These are phyloP conservation scores for Chirona hameri DNA, from an alignment of 2,888 invertebrate species.

Conservation along the genomic window DNA sequence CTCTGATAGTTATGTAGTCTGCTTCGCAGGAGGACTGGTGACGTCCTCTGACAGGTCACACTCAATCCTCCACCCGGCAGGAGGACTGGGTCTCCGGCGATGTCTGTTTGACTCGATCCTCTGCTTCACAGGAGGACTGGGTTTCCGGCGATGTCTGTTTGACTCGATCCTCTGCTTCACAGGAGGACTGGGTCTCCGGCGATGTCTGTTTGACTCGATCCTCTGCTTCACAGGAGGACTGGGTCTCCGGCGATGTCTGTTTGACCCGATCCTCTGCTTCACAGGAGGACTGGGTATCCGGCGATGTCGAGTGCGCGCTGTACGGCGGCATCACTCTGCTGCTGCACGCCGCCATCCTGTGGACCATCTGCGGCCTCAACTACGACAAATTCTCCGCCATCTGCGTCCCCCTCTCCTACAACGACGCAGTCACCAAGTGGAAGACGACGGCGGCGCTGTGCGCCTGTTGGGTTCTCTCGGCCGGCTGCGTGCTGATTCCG, in stretches of 20 bases:
- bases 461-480: not conserved
- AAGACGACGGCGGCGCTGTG: not conserved
- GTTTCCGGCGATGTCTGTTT: not conserved
- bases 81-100: no score
- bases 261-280: not conserved
- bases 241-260: not conserved
- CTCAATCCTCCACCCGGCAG: no score
- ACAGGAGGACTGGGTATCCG: not conserved
- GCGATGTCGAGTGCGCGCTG: not conserved
- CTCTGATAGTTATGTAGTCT: no score
- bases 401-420: conserved; percentile 25
- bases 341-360: not conserved
- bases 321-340: not conserved
- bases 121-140: not conserved
- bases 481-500: not conserved
- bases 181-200: not conserved
- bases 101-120: not conserved
- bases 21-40: no score
- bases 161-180: not conserved
- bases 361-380: conserved; percentile 28
- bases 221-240: not conserved
- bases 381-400: conserved; percentile 30
- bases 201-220: not conserved
- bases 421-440: not conserved
- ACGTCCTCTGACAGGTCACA: no score